Evolutionary conservation across 1,140 invertebrate genomes (phyloP).

Genomic region (Fragariocoptes setiger): DNA sequence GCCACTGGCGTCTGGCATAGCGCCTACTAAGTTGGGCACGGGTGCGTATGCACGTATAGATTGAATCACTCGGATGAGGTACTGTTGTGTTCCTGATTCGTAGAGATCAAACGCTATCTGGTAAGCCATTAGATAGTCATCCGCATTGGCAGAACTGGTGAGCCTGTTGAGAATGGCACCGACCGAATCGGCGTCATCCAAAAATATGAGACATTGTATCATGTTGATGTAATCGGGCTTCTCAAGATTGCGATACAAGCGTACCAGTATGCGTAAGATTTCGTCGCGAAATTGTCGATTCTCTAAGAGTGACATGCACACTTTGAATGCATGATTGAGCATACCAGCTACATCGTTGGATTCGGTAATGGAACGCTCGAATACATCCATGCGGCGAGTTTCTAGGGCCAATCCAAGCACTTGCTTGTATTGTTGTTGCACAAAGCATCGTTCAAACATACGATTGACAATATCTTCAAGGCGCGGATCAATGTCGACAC

Average conservation of each 20-base stretch:
- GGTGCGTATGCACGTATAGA: constrained; percentile 48
- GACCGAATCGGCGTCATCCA: constrained; percentile 65
- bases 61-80: constrained; percentile 53
- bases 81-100: constrained; percentile 93
- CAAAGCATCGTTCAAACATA: constrained; percentile 81
- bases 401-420: constrained; percentile 74
- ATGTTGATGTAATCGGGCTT: constrained; percentile 82
- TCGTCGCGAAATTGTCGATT: constrained; percentile 64
- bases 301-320: constrained; percentile 76
- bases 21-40: constrained; percentile 22
- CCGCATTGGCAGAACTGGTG: constrained; percentile 2
- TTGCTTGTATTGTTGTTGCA: constrained; percentile 70
- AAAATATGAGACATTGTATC: constrained; percentile 78
- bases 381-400: constrained; percentile 78
- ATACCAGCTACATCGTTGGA: constrained; percentile 65
- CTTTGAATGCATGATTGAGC: constrained; percentile 73
- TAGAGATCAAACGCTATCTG: constrained; percentile 97
- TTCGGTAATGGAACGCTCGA: constrained; percentile 57
- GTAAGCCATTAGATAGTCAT: constrained; percentile 58
- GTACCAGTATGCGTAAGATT: constrained; percentile 56
- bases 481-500: constrained; percentile 40
- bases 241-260: constrained; percentile 46
- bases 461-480: constrained; percentile 75
- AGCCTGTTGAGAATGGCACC: constrained; percentile 30
- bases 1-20: constrained; percentile 8